A percentile compares a stretch with the other conserved stretches of the same genome.
Evolutionary conservation across 2,113 vertebrate genomes (phyloP).

Genomic region (Corynorhinus townsendii): DNA sequence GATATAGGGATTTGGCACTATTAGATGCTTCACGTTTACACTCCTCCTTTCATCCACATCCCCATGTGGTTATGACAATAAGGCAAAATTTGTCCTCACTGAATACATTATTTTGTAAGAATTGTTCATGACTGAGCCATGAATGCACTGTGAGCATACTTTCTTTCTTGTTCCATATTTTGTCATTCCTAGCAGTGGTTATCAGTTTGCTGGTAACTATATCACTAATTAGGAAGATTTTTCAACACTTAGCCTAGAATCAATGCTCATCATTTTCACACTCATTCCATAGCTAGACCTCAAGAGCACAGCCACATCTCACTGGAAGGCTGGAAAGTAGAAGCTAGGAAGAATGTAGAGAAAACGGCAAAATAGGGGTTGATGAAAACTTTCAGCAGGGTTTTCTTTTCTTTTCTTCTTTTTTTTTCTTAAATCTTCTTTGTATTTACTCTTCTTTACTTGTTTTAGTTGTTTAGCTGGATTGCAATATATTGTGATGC

Average conservation of each 20-base stretch:
- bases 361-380: background rate
- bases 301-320: accelerated
- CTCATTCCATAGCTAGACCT: background rate
- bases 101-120: background rate
- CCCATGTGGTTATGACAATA: background rate
- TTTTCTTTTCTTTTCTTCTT: background rate
- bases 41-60: background rate
- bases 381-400: background rate
- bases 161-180: background rate
- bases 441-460: background rate
- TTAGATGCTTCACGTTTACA: background rate
- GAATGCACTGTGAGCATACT: background rate
- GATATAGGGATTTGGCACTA: background rate
- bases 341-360: background rate
- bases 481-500: background rate
- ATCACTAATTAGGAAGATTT: background rate
- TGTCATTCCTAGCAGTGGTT: background rate
- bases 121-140: background rate
- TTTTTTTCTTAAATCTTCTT: background rate
- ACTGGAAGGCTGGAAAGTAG: background rate
- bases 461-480: background rate
- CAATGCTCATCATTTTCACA: background rate
- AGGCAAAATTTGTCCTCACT: background rate
- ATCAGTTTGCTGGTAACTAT: background rate
- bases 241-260: background rate